Evolutionary conservation across 2,888 invertebrate species (phyloP).

Genomic region (Scaptomyza parva): DNA sequence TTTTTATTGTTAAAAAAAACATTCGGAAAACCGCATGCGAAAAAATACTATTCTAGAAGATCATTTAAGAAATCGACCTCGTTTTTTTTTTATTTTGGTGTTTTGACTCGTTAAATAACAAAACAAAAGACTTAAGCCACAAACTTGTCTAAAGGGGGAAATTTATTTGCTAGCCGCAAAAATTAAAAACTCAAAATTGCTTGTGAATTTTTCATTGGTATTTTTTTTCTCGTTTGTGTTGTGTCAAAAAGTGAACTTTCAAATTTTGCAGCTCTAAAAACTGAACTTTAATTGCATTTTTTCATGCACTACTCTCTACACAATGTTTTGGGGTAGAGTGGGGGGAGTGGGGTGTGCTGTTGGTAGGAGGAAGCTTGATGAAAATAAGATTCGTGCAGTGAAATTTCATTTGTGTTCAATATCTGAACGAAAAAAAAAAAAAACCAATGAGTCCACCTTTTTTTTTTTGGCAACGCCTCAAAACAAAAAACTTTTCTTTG

Average conservation of each 20-base stretch:
- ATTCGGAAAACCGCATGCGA: conserved; percentile 47
- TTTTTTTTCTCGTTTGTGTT: not conserved
- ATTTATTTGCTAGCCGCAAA: conserved; percentile 30
- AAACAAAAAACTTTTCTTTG: conserved; percentile 31
- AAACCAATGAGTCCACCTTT: conserved; percentile 11
- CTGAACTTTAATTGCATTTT: conserved; percentile 39
- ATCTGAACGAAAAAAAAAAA: conserved; percentile 26
- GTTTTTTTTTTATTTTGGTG: conserved; percentile 15
- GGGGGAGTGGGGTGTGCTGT: no score
- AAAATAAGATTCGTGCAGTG: conserved; percentile 57
- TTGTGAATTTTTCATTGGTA: conserved; percentile 2
- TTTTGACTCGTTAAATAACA: not conserved
- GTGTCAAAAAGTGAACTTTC: conserved; percentile 42
- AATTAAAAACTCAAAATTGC: conserved; percentile 19
- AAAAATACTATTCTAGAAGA: conserved; percentile 34
- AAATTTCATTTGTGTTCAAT: conserved; percentile 55
- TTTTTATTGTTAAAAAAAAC: conserved; percentile 12
- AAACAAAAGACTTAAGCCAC: conserved; percentile 54
- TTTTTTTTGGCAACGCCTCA: conserved; percentile 50
- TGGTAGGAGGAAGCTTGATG: conserved; percentile 3
- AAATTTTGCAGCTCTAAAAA: conserved; percentile 12
- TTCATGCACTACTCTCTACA: conserved; percentile 13
- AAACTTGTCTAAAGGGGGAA: conserved; percentile 43
- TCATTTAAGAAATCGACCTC: conserved; percentile 26
- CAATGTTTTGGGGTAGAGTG: not conserved